phyloP scores from a whole-genome alignment of 2,797 vertebrate genomes.

The Morelia viridis region DNA sequence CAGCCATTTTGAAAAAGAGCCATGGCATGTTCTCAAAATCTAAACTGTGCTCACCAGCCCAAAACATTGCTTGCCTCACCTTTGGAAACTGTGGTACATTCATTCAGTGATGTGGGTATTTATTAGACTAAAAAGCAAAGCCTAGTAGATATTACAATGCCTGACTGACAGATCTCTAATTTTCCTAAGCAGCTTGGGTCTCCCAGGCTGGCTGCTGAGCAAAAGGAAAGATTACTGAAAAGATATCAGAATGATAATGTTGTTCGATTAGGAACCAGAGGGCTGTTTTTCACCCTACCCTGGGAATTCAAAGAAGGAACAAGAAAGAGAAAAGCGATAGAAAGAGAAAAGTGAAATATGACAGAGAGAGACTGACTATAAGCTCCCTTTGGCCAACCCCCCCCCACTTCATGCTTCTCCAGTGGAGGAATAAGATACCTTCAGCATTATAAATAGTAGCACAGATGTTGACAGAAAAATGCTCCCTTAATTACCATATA shows the following conservation, averaged over 20 bases:
- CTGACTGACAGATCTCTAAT: constrained; percentile 54
- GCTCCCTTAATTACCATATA: constrained; percentile 99
- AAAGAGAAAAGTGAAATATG: constrained; percentile 38
- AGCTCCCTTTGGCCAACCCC: constrained; percentile 56
- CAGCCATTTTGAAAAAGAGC: neutral
- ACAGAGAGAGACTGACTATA: constrained; percentile 24
- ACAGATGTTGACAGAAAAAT: constrained; percentile 93
- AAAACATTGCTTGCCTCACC: neutral
- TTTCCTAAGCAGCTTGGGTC: constrained; percentile 68
- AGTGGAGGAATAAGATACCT: constrained; percentile 71
- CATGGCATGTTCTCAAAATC: neutral
- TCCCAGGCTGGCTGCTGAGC: constrained; percentile 68
- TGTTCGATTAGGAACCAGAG: constrained; percentile 79
- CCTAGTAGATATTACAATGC: constrained; percentile 27
- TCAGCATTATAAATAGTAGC: constrained; percentile 83
- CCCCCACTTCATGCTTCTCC: constrained; percentile 63
- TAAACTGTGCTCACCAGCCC: neutral
- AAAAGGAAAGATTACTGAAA: constrained; percentile 88
- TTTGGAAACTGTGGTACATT: neutral
- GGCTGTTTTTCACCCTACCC: constrained; percentile 42
- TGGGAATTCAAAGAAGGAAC: constrained; percentile 2
- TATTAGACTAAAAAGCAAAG: neutral
- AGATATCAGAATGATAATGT: constrained; percentile 84
- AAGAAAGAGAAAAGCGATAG: constrained; percentile 26
- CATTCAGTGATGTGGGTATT: neutral